These are phyloP conservation scores for Tursiops truncatus DNA, from an alignment of 2,113 vertebrate species.

Conservation along the genomic window DNA sequence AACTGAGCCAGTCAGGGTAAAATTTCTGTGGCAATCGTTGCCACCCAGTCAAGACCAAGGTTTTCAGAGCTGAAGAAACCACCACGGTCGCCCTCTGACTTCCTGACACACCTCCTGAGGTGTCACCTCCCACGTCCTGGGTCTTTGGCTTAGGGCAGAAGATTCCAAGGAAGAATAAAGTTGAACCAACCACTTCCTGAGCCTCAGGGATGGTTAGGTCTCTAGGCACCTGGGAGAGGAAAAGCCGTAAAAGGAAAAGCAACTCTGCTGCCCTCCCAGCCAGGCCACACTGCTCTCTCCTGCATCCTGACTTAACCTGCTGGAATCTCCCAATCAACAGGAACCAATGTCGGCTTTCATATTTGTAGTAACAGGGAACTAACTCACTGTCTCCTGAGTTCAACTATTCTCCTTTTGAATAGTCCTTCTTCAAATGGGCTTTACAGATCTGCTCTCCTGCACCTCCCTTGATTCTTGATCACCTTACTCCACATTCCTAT, in stretches of 20 bases:
- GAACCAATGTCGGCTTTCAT: neutral
- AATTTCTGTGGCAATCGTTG: neutral
- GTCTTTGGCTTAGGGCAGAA: conserved; percentile 16
- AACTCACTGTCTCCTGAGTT: neutral
- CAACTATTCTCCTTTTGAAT: neutral
- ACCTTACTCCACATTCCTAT: neutral
- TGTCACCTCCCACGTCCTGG: neutral
- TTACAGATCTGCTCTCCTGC: neutral
- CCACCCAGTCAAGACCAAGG: neutral
- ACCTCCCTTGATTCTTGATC: neutral
- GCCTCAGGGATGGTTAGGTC: neutral
- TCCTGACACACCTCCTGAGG: neutral
- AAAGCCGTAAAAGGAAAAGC: neutral
- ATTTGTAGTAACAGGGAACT: neutral
- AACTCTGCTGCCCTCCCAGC: neutral
- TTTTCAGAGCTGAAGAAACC: conserved; percentile 8
- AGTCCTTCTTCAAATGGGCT: neutral
- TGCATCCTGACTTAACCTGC: neutral
- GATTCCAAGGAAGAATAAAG: neutral
- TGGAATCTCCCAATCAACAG: neutral
- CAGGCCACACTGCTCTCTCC: neutral
- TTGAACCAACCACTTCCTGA: neutral
- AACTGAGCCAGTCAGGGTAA: neutral
- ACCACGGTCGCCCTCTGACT: neutral
- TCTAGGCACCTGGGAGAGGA: neutral